phyloP scores from a whole-genome alignment of 92 coral and sea anemone genomes.

The Phenganax subtilis region DNA sequence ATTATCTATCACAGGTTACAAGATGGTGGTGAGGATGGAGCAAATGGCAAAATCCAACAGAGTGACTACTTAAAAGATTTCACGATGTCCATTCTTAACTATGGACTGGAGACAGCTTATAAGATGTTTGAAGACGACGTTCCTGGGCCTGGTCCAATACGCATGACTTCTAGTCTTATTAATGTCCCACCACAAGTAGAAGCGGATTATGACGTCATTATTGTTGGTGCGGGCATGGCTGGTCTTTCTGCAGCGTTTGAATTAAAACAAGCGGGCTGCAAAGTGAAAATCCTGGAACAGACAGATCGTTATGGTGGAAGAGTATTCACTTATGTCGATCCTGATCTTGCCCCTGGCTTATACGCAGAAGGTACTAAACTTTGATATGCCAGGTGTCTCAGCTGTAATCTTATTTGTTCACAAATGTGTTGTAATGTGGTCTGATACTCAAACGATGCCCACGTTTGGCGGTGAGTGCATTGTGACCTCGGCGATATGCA shows the following conservation, averaged over 20 bases:
- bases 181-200: not conserved
- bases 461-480: no score
- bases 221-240: constrained; percentile 42
- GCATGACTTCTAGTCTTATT: constrained; percentile 24
- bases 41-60: constrained; percentile 35
- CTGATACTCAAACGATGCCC: no score
- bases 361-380: constrained; percentile 36
- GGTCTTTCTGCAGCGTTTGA: constrained; percentile 49
- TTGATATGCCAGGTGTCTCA: not conserved
- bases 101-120: constrained; percentile 42
- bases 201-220: constrained; percentile 8
- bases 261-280: constrained; percentile 34
- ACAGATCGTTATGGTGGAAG: constrained; percentile 34
- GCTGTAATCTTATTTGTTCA: no score
- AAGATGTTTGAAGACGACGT: not conserved
- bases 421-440: no score
- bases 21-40: not conserved
- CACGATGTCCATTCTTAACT: constrained; percentile 16
- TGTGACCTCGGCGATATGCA: no score
- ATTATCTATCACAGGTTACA: not conserved
- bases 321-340: constrained; percentile 33
- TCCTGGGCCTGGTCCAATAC: constrained; percentile 17
- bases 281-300: constrained; percentile 37
- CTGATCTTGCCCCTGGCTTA: constrained; percentile 41
- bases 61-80: constrained; percentile 48